Percentiles rank a stretch among this genome's conserved stretches.
phyloP scores from a whole-genome alignment of 2,113 vertebrate genomes.

The Zootoca vivipara region DNA sequence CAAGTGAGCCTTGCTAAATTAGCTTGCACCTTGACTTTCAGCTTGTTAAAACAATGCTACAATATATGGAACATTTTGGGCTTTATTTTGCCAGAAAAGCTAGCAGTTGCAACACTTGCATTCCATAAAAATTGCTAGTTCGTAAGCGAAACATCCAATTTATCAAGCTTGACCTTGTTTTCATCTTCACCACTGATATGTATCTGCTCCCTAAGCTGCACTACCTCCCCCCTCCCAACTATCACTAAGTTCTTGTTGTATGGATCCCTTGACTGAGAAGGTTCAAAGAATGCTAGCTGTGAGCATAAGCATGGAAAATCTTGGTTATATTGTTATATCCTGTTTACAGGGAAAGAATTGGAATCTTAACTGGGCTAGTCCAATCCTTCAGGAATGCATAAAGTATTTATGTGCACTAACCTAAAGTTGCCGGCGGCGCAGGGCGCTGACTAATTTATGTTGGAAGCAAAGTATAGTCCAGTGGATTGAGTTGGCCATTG shows the following conservation, averaged over 20 bases:
- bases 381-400: neutral
- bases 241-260: neutral
- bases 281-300: neutral
- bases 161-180: neutral
- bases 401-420: neutral
- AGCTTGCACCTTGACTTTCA: constrained; percentile 3
- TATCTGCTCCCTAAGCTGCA: neutral
- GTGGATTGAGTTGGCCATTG: neutral
- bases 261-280: neutral
- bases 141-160: neutral
- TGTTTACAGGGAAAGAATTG: neutral
- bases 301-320: neutral
- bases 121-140: neutral
- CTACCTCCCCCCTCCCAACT: no score
- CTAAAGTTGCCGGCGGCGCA: neutral
- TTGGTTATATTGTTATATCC: neutral
- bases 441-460: neutral
- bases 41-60: neutral
- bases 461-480: neutral
- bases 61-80: neutral
- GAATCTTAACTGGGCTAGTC: neutral
- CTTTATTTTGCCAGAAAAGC: neutral
- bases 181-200: neutral
- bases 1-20: neutral
- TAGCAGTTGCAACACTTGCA: neutral